phyloP scores from a whole-genome alignment of 2,888 invertebrate genomes.

The Scotopteryx bipunctaria region DNA sequence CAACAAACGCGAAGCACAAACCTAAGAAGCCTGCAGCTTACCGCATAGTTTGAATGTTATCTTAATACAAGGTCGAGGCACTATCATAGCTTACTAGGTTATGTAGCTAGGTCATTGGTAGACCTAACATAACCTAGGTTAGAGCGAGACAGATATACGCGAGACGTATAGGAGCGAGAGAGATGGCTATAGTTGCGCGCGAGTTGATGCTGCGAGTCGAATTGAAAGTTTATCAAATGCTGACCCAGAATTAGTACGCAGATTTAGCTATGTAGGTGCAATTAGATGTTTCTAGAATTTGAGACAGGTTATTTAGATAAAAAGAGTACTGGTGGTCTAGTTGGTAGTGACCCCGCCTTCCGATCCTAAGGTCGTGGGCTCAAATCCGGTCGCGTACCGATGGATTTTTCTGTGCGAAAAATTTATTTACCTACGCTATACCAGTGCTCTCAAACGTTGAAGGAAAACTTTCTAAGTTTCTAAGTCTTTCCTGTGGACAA shows the following conservation, averaged over 20 bases:
- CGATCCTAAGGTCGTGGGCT: too few relatives aligned
- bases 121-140: constrained; percentile 9
- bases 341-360: too few relatives aligned
- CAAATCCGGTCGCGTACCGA: too few relatives aligned
- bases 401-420: too few relatives aligned
- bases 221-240: constrained; percentile 13
- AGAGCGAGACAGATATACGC: constrained; percentile 4
- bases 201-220: constrained; percentile 7
- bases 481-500: too few relatives aligned
- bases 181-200: constrained; percentile 8
- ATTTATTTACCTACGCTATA: too few relatives aligned
- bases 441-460: too few relatives aligned
- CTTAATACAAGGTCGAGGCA: constrained; percentile 24
- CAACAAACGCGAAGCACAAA: too few relatives aligned
- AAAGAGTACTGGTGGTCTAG: too few relatives aligned
- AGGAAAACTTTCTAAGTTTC: too few relatives aligned
- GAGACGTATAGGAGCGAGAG: background rate
- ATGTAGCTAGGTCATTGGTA: constrained; percentile 36
- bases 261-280: background rate
- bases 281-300: too few relatives aligned
- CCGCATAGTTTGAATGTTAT: constrained; percentile 1
- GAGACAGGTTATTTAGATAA: too few relatives aligned
- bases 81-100: constrained; percentile 30
- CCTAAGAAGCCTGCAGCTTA: background rate
- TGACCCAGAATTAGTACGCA: background rate